Base-by-base conservation (phyloP, 1,140 invertebrate species). In the Caerostris extrusa region DNA sequence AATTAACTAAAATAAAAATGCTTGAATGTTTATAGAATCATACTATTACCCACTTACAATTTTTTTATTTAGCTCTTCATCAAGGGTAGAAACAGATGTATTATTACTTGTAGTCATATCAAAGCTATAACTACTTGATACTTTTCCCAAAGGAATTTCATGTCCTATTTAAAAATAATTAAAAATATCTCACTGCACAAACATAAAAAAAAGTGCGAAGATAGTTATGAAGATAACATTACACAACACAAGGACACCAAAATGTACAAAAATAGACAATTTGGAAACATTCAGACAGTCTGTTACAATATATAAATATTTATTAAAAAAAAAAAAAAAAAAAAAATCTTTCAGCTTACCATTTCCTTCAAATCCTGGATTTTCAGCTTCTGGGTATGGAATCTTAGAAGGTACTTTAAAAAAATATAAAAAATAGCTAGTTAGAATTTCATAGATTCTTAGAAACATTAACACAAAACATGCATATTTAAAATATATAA, bases 321-420 rank as follows among this genome's bases (percentile, higher is more conserved):
- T 0, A 34, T 34, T 34, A 69, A 69, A 69, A 77, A 85, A 57
- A 12, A 2, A 19, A 0, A 34, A 5, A 34, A 58, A n/a, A 7
- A 58, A 10, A 10, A 19, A 1, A 58, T 2, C 57, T 57, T 3
- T 85, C 57, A 57, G 4, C 86, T 93, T 93, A 93, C 92, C 92
- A 93, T 93, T 93, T 93, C 56, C 92, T 77, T 93, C 83, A 81
- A 93, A 93, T 81, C 61, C 92, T 58, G 71, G 71, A 82, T 93
- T 93, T 93, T 93, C 92, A 55, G 71, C 69, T 81, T 93, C 92
- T 55, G 92, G 92, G 61, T 93, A 93, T 55, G 92, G 58, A 89
- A 93, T 87, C 34, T 93, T 93, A 5, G 92, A 89, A 53, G 92
- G 92, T 60, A 89, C 92, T 93, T 56, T 34, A 57, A 87, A 57